A percentile compares a stretch with the other conserved stretches of the same genome.
Conservation (phyloP, 2,797 vertebrate species). For the Poecilia gillii region DNA sequence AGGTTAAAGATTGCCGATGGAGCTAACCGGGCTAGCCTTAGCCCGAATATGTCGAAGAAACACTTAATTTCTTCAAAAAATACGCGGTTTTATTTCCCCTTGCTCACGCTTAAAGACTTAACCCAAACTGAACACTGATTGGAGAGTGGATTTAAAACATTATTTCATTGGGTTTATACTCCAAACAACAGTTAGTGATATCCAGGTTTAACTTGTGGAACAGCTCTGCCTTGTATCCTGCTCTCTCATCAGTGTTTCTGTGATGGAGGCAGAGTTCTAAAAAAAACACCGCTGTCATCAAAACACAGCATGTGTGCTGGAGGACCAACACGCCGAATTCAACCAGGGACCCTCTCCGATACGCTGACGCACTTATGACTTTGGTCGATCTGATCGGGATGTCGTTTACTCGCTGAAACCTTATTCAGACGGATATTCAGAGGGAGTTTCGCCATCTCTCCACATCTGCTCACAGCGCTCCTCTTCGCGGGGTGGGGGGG, state of each 20-base stretch:
- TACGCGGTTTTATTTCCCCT: conserved; percentile 33
- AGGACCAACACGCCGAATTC: conserved; percentile 7
- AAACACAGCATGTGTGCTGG: conserved; percentile 1
- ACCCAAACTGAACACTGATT: not conserved
- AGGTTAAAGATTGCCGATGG: conserved; percentile 75
- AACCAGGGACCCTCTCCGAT: conserved; percentile 1
- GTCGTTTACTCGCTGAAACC: not conserved
- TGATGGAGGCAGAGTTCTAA: not conserved
- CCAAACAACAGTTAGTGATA: conserved; percentile 13
- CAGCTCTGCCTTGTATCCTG: not conserved
- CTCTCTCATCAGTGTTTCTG: not conserved
- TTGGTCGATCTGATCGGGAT: not conserved
- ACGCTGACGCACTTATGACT: not conserved
- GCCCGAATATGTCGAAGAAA: conserved; percentile 41
- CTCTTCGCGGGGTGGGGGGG: no score
- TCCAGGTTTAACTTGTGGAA: conserved; percentile 48
- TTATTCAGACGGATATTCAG: conserved; percentile 17
- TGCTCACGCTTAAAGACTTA: not conserved
- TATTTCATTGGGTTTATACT: not conserved
- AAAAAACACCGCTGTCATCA: not conserved
- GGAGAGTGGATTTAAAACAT: not conserved
- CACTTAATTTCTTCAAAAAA: conserved; percentile 59
- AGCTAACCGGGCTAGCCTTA: conserved; percentile 71
- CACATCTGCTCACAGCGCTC: conserved; percentile 30
- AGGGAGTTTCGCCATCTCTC: conserved; percentile 5